Base-by-base conservation (phyloP, 2,888 invertebrate genomes). In the Drosophila phalerata region DNA sequence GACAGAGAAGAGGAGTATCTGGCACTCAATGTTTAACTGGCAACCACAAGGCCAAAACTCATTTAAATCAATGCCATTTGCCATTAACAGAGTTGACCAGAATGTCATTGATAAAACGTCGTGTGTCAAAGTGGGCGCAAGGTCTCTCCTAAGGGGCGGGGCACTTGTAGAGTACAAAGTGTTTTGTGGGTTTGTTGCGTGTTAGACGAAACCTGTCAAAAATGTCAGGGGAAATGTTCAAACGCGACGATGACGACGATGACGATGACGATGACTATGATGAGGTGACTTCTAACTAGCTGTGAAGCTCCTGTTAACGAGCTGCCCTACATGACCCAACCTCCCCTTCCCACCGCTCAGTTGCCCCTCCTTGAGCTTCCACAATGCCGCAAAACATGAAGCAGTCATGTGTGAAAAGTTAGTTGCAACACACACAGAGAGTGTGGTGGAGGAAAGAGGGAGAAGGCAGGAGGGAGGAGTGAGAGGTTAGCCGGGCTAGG, bases 211-310 rank as follows among this genome's bases (percentile, higher is more conserved):
- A 69, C 65, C 79, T 78, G 78, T 78, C 78, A 78, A 69, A 79
- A 79, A 67, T 81, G 82, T 75, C 77, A 81, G 67, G 69, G 72
- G 69, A 77, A 75, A 75, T 69, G 78, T 71, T 79, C 63, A 78
- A 77, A 65, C 72, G 72, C 68, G 49, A 58, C 69, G 58, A 13
- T 38, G 73, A 61, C 42, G 70, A 9, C 17, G 65, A 61, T 37
- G 60, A 56, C 30, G 55, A 30, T 43, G 73, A 56, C 45, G 37
- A 11, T 45, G 74, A 66, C 55, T 66, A 61, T 79, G 77, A 79
- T 76, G 72, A 81, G 81, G 81, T 76, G 87, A 88, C 89, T 88
- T 81, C 81, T 86, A 88, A 88, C 89, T 83, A 88, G 87, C 88
- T 83, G 87, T 66, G 88, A 88, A 86, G 87, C 75, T 84, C 69